Evolutionary conservation across 2,797 vertebrate species (phyloP), one percentile per base, ranked within the genome.

Genomic region (Notoglanidium macrostoma): DNA sequence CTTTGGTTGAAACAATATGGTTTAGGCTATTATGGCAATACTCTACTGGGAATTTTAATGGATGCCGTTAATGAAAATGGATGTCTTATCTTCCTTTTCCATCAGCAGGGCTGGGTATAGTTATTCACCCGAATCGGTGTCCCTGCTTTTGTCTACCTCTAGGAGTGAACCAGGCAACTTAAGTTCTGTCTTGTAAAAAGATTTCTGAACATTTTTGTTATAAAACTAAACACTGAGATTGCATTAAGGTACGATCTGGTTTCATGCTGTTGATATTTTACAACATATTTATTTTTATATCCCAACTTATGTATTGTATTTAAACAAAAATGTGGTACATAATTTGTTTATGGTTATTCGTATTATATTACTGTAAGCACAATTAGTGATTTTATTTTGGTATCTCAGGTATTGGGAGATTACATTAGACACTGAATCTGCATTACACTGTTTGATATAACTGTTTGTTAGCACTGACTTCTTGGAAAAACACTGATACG

Each of bases 261-360:
- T 87, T 40, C 44, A 83, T 77, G 74, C 55, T 40, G 23, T 46
- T 68, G 80, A 29, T 90, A 72, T 89, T 86, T 81, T 65, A 70
- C 17, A 70, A 79, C 5, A 35, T 76, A 86, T 90, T 89, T 88
- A 89, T 89, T 89, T 73, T 65, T 85, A 57, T 65, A 80, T 55
- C 77, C 40, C 59, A 44, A 29, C 57, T 15, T 23, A 40, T 54
- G 54, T 57, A 35, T 21, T 57, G 40, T 46, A 65, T 82, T 82
- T 82, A 65, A 82, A 29, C 78, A 40, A 57, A 80, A 46, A n/a
- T 49, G 40, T 82, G 59, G 57, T 65, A 65, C 26, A 11, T n/a
- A 3, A 61, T 35, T 59, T 46, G 12, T 63, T 26, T 17, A 81
- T n/a, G 59, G 3, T 63, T 63, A 81, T 44, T 40, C 55, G 1